Evolutionary conservation across 1,140 invertebrate species (phyloP), one percentile per base, ranked within the genome.

Genomic region (Neodiprion fabricii): DNA sequence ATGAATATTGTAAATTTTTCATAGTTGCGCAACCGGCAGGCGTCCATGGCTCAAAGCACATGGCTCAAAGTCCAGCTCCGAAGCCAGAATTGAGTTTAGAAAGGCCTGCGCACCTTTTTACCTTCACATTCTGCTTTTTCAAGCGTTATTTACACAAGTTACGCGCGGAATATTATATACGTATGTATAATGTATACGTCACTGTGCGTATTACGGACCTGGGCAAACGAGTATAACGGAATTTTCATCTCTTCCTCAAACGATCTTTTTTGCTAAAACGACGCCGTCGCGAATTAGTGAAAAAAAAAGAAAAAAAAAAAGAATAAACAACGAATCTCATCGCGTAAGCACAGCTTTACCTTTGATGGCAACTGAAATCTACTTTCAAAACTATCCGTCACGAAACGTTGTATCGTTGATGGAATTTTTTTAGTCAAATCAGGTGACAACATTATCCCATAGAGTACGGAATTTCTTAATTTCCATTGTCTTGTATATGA

Each of bases 21-120:
- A 17, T 0, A 61, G 11, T 61, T 61, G 53, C 53, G 53, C 9
- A 61, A 61, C 53, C n/a, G n/a, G n/a, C 28, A 40, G 28, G 28
- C 53, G 5, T 61, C 53, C 53, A 14, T 9, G n/a, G 8, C n/a
- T 17, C 53, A 17, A 61, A 12, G n/a, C n/a, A 61, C 7, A 12
- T 61, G 53, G 53, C 53, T 61, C 53, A 61, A 61, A 61, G 53
- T 61, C 53, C 53, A 61, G 53, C 53, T 14, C 11, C 5, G 53
- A 61, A 61, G 53, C n/a, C 53, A 61, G 53, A 61, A 61, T 61
- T 61, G n/a, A 12, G 53, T 61, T 61, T 61, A 61, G 53, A 61
- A 61, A 61, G 53, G 53, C 53, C 11, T 14, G n/a, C 53, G n/a
- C 53, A 61, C 11, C 53, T 61, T 61, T 61, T 40, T 61, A 61